phyloP scores from a whole-genome alignment of 2,113 vertebrate genomes.

The Tenebrosternarchus preto region DNA sequence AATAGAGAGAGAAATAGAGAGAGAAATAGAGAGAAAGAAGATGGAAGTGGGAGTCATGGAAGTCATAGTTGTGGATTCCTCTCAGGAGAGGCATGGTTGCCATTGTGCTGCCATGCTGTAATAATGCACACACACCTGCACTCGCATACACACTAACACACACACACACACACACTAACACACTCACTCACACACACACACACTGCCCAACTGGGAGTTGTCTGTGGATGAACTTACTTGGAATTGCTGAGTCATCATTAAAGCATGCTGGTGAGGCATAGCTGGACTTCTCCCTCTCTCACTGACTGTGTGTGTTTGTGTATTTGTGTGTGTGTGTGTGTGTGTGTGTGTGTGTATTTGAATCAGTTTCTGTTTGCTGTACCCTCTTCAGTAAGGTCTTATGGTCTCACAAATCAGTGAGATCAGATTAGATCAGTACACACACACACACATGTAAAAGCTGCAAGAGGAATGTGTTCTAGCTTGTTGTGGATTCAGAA shows the following conservation, averaged over 20 bases:
- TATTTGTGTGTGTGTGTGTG: background rate
- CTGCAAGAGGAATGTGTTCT: background rate
- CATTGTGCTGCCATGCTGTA: background rate
- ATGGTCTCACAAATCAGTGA: no score
- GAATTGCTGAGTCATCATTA: constrained; percentile 26
- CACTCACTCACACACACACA: constrained; percentile 11
- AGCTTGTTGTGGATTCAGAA: background rate
- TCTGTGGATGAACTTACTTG: constrained; percentile 30
- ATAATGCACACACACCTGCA: background rate
- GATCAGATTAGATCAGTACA: background rate
- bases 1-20: background rate
- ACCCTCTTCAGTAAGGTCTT: no score
- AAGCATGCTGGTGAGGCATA: constrained; percentile 12
- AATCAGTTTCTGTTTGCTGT: no score
- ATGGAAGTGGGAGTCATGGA: background rate
- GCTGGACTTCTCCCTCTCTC: background rate
- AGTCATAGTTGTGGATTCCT: background rate
- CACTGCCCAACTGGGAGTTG: constrained; percentile 1
- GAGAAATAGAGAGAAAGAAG: background rate
- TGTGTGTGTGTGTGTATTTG: no score
- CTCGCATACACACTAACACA: constrained; percentile 8
- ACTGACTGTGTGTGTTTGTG: constrained; percentile 26
- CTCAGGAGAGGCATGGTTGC: background rate
- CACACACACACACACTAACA: background rate
- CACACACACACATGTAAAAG: background rate